Evolutionary conservation across 2,113 vertebrate species (phyloP).

Genomic region (Xenus cinereus): DNA sequence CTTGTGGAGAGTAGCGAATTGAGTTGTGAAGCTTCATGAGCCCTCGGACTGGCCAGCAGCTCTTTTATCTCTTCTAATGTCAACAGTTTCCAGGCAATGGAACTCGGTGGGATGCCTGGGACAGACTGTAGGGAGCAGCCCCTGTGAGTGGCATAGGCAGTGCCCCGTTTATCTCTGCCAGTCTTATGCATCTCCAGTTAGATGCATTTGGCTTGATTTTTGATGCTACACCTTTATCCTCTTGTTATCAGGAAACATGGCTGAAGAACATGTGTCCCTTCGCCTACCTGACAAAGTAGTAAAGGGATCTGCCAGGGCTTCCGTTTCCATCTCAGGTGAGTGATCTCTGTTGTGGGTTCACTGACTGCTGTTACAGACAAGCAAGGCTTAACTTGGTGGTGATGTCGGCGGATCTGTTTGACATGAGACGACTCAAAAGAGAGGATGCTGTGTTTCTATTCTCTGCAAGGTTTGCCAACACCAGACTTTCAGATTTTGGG

Average conservation of each 20-base stretch:
- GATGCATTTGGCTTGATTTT: neutral
- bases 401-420: neutral
- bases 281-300: constrained; percentile 35
- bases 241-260: constrained; percentile 13
- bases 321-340: constrained; percentile 52
- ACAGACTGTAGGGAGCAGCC: too few relatives aligned
- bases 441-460: neutral
- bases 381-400: neutral
- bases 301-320: constrained; percentile 58
- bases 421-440: neutral
- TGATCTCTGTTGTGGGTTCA: neutral
- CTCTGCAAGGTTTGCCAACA: neutral
- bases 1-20: neutral
- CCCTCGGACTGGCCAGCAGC: neutral
- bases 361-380: neutral
- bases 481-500: neutral
- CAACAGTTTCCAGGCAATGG: neutral
- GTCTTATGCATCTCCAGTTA: neutral
- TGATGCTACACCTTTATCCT: neutral
- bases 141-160: rapidly evolving
- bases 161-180: neutral
- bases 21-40: neutral
- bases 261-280: constrained; percentile 50
- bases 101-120: neutral
- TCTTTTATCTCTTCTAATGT: neutral